Evolutionary conservation across 2,113 vertebrate genomes (phyloP).

Genomic region (Mesembrinibis cayennensis): DNA sequence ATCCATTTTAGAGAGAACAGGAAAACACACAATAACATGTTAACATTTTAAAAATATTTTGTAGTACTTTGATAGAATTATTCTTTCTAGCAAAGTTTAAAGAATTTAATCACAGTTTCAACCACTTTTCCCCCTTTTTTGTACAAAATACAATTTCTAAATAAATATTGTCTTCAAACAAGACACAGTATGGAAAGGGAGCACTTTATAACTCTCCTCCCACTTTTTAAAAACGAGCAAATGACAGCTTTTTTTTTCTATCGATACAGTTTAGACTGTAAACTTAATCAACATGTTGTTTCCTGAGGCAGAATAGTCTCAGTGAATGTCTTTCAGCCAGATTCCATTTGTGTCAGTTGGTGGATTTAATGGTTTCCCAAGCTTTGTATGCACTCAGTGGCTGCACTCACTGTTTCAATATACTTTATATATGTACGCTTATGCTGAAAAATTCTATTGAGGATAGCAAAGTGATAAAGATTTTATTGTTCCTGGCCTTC

Average conservation of each 20-base stretch:
- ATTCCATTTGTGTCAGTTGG: neutral
- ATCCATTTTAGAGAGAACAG: neutral
- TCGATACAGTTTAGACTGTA: neutral
- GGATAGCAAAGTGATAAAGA: neutral
- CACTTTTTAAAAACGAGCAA: neutral
- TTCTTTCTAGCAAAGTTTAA: neutral
- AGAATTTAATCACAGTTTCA: neutral
- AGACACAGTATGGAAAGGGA: neutral
- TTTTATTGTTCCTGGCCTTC: neutral
- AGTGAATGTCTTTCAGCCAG: neutral
- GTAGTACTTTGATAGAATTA: neutral
- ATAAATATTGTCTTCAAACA: neutral
- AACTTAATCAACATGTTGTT: neutral
- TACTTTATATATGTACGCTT: neutral
- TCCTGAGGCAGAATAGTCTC: neutral
- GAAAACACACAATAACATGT: neutral
- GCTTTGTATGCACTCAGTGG: rapidly evolving
- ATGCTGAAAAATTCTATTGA: neutral
- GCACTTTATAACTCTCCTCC: neutral
- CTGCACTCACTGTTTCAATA: neutral
- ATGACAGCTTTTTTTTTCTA: neutral
- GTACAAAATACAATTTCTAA: neutral
- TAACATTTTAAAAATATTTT: neutral
- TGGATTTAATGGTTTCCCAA: neutral
- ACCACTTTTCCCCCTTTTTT: rapidly evolving